Percentiles rank a stretch among this genome's conserved stretches.
phyloP scores from a whole-genome alignment of 2,888 invertebrate species.

The Thera obeliscata region DNA sequence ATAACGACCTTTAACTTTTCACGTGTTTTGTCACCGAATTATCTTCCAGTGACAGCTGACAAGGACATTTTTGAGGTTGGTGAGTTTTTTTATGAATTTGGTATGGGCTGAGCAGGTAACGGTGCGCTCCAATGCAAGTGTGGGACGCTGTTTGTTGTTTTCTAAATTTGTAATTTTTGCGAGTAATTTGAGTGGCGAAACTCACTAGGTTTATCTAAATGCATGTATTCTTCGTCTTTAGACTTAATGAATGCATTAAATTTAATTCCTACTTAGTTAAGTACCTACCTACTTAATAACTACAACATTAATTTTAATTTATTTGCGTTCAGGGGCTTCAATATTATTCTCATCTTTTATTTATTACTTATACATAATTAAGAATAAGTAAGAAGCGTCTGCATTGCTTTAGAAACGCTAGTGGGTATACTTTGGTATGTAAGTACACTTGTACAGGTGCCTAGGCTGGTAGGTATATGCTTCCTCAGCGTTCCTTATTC shows the following conservation, averaged over 20 bases:
- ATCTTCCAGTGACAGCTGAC: slow-evolving; percentile 28
- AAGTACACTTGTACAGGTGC: neutral
- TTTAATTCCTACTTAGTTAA: no score
- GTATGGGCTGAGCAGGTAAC: slow-evolving; percentile 35
- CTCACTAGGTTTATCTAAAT: neutral
- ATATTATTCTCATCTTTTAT: no score
- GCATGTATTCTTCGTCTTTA: no score
- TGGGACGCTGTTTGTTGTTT: slow-evolving; percentile 37
- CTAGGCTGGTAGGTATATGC: no score
- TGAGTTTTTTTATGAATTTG: slow-evolving; percentile 34
- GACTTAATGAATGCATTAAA: no score
- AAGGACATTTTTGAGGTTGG: slow-evolving; percentile 40
- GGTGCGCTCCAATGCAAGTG: slow-evolving; percentile 26
- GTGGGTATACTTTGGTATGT: no score
- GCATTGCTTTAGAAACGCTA: no score
- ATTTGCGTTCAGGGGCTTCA: no score
- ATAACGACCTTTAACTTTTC: slow-evolving; percentile 34
- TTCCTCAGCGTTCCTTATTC: neutral
- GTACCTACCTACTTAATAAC: no score
- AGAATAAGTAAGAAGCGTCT: no score
- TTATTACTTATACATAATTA: no score
- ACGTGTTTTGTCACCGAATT: slow-evolving; percentile 33
- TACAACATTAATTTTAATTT: no score
- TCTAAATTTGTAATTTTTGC: slow-evolving; percentile 19
- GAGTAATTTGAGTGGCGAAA: slow-evolving; percentile 4